Evolutionary conservation across 35 echinoderm and acorn worm species (phyloP).

Genomic region (Chiridota heheva): DNA sequence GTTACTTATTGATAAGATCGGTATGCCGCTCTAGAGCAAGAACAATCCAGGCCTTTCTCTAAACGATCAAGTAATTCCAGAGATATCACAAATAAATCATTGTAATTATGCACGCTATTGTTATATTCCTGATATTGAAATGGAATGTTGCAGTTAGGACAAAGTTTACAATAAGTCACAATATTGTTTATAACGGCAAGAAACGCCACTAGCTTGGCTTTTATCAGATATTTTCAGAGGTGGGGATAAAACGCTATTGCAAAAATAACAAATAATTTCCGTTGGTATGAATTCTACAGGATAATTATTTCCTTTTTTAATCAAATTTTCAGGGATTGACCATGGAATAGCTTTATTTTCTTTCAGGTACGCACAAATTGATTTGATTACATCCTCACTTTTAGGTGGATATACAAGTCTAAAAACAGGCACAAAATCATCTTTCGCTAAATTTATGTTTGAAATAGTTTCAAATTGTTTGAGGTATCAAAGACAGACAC

Average conservation of each 20-base stretch:
- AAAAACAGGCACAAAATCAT: background rate
- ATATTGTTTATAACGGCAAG: background rate
- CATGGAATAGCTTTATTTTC: constrained; percentile 20
- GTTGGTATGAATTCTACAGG: constrained; percentile 4
- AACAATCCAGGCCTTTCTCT: constrained; percentile 22
- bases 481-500: too few relatives aligned
- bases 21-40: constrained; percentile 25
- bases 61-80: constrained; percentile 18
- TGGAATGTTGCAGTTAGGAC: background rate
- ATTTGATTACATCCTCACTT: background rate
- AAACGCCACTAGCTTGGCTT: constrained; percentile 2
- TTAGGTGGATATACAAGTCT: constrained; percentile 5
- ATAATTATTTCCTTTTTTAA: background rate
- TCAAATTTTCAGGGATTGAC: background rate
- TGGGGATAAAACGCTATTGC: background rate
- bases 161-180: constrained; percentile 30
- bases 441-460: too few relatives aligned
- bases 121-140: too few relatives aligned
- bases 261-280: background rate
- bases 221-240: constrained; percentile 19
- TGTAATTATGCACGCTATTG: constrained; percentile 24
- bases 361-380: constrained; percentile 11
- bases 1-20: constrained; percentile 21
- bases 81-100: constrained; percentile 24
- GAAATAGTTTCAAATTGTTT: too few relatives aligned